A percentile compares a stretch with the other conserved stretches of the same genome.
phyloP scores from a whole-genome alignment of 2,113 vertebrate species.

The Upupa epops region DNA sequence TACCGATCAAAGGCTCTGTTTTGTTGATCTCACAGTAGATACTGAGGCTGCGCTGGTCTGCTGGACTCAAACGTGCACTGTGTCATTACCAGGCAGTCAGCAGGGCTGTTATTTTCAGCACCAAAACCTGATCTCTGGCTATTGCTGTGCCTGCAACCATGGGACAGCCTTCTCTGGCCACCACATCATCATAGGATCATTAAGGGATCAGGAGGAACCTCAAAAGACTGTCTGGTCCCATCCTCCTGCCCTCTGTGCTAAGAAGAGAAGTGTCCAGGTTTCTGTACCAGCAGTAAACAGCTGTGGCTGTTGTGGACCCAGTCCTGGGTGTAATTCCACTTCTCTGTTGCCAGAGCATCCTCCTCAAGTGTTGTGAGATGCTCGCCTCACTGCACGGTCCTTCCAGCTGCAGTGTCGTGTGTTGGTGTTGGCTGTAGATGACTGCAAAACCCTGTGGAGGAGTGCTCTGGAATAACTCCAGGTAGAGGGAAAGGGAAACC shows the following conservation, averaged over 20 bases:
- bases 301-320: neutral
- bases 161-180: neutral
- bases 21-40: neutral
- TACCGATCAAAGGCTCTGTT: neutral
- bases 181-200: no score
- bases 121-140: neutral
- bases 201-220: no score
- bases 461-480: neutral
- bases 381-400: neutral
- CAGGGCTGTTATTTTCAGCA: neutral
- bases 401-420: neutral
- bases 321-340: neutral
- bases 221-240: no score
- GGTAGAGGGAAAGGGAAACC: neutral
- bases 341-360: neutral
- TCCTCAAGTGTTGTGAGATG: fast-evolving
- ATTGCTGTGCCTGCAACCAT: fast-evolving
- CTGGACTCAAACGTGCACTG: neutral
- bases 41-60: neutral
- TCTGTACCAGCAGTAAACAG: neutral
- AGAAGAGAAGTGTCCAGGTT: neutral
- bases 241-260: no score
- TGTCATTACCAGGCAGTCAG: no score
- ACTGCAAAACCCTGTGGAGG: neutral
- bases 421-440: neutral